Base-by-base conservation (phyloP, 2,888 invertebrate species). In the Tetragonisca angustula region DNA sequence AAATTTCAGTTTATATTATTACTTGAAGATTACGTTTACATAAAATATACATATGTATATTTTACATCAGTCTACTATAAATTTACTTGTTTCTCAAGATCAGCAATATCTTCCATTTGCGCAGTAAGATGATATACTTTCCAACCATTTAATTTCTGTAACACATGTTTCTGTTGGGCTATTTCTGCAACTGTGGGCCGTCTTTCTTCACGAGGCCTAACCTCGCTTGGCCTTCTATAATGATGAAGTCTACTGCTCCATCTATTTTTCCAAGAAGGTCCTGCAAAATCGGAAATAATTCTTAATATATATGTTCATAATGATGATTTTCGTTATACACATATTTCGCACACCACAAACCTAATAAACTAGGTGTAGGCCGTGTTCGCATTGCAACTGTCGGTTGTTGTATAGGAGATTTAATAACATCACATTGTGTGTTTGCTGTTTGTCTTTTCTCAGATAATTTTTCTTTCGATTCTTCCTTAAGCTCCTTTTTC, bases 131-230 rank as follows among this genome's bases (percentile, higher is more conserved):
- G 98, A 95, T 98, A 97, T 83, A 99, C 96, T 95, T 99, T 99
- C 99, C 99, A 99, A 0, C 99, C 99, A 90, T 98, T 98, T 27
- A 98, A 97, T 95, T 98, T 98, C 92, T 98, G 97, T 87, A 97
- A 95, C 74, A 98, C 97, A 92, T 98, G 97, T 87, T 97, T 97
- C 94, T 98, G 98, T 94, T 97, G 97, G 52, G 99, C 98, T 91
- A 99, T 95, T 95, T 99, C 98, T 92, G 97, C 97, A 64, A 99
- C 97, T 1, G 97, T 97, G 0, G 98, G 97, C 83, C 97, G 96
- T 85, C 98, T 96, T 94, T 99, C 99, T 89, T 98, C 98, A 90
- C 97, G 97, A 0, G 97, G 97, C 91, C 97, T 97, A 19, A 99
- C 98, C 95, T 99, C 99, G 0, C 97, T 96, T 81, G 94, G 94